Evolutionary conservation across 2,888 invertebrate species (phyloP).

Genomic region (Epiblema foenella): DNA sequence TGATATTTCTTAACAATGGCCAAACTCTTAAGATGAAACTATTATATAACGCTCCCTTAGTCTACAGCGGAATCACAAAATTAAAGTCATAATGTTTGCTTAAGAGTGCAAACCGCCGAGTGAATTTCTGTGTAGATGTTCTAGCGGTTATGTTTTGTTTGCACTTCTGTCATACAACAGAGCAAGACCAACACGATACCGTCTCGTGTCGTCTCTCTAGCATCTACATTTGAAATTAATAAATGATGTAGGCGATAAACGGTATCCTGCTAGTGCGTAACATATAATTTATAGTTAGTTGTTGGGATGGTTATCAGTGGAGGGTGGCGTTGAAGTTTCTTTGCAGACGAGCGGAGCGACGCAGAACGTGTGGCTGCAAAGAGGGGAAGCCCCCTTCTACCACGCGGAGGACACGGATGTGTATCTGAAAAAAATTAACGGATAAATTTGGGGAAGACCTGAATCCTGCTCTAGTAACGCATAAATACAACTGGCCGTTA

Average conservation of each 20-base stretch:
- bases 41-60: constrained; percentile 5
- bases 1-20: constrained; percentile 2
- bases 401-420: constrained; percentile 89
- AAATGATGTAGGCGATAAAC: background rate
- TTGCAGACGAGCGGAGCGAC: constrained; percentile 63
- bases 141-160: background rate
- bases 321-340: constrained; percentile 58
- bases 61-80: background rate
- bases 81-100: background rate
- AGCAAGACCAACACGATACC: background rate
- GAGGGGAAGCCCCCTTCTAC: constrained; percentile 75
- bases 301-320: constrained; percentile 47
- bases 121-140: background rate
- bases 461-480: too few species aligned
- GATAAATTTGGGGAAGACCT: background rate
- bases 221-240: background rate
- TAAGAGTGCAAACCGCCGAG: background rate
- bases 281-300: background rate
- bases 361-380: constrained; percentile 69
- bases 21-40: background rate
- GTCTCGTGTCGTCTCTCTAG: background rate
- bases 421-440: constrained; percentile 74
- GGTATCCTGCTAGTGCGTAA: constrained; percentile 1
- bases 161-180: background rate
- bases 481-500: too few species aligned